A percentile compares a stretch with the other conserved stretches of the same genome.
phyloP scores from a whole-genome alignment of 2,797 vertebrate genomes.

The Protosalanx chinensis region DNA sequence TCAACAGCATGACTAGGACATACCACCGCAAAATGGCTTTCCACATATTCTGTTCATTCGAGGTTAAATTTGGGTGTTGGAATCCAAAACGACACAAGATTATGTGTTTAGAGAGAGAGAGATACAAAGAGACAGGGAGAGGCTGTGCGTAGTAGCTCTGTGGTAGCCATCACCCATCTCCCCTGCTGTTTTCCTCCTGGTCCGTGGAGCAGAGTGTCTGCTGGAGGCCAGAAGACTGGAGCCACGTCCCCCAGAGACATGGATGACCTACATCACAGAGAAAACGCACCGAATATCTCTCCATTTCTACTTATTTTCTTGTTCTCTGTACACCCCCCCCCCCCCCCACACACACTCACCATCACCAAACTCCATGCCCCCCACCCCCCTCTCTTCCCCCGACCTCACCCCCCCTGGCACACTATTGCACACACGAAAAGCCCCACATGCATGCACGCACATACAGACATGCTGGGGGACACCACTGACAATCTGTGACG shows the following conservation, averaged over 20 bases:
- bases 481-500: neutral
- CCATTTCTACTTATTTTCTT: conserved; percentile 5
- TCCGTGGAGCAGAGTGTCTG: conserved; percentile 30
- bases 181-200: conserved; percentile 16
- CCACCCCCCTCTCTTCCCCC: neutral
- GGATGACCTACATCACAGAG: conserved; percentile 51
- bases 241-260: conserved; percentile 46
- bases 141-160: conserved; percentile 8
- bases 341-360: conserved; percentile 16
- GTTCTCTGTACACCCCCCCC: conserved; percentile 26
- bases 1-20: conserved; percentile 4
- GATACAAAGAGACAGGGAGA: neutral
- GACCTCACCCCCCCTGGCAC: neutral
- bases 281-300: conserved; percentile 22
- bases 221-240: conserved; percentile 39
- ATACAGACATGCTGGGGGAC: neutral
- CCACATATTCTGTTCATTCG: too few species aligned
- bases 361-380: too few species aligned
- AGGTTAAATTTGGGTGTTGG: too few species aligned
- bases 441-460: neutral
- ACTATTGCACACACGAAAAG: neutral
- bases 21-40: too few species aligned
- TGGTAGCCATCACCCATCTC: conserved; percentile 17
- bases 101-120: too few species aligned
- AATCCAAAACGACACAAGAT: too few species aligned